Base-by-base conservation (phyloP, 2,113 vertebrate genomes). In the Mirza zaza region DNA sequence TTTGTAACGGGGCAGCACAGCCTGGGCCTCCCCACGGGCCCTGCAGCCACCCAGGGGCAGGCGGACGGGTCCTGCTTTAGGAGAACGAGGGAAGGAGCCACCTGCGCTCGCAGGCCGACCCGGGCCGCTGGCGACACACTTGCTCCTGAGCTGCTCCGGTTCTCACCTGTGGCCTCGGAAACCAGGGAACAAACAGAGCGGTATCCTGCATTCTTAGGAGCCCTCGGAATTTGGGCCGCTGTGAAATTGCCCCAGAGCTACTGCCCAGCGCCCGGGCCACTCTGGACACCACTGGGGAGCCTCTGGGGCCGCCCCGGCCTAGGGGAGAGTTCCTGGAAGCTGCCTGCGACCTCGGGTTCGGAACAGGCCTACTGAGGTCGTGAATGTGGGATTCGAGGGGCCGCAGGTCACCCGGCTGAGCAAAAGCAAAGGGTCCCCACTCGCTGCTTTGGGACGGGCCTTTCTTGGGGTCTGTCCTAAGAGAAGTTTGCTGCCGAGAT, bases 101-200 rank as follows among this genome's bases (percentile, higher is more conserved):
- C 34, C 48, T 6, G 1, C 0, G 0, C 21, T 14, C 5, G 11
- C 29, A 7, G 8, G 34, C 36, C 52, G 1, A 20, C 21, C 42
- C 2, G 34, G 39, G 9, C 6, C 9, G 17, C 0, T 10, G 12
- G 39, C 8, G 59, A 36, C 18, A 9, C 0, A 18, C 1, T 39
- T 5, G 1, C 11, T 7, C 6, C 8, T 0, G 15, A 11, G 4
- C 27, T 10, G 0, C 2, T 8, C 36, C 0, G 0, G 18, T 0
- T 34, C 6, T 13, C 2, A 10, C 42, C 90, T 39, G 57, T 23
- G 12, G 77, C 63, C 80, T 48, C 17, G 13, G 57, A 32, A 32
- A 39, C 2, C 0, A 9, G 86, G 23, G 13, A 12, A 5, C n/a
- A n/a, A n/a, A n/a, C n/a, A n/a, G n/a, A 13, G 36, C 3, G 8